Percentiles rank a stretch among this genome's conserved stretches.
phyloP scores from a whole-genome alignment of 1,140 invertebrate species.

The Drosophila novamexicana region DNA sequence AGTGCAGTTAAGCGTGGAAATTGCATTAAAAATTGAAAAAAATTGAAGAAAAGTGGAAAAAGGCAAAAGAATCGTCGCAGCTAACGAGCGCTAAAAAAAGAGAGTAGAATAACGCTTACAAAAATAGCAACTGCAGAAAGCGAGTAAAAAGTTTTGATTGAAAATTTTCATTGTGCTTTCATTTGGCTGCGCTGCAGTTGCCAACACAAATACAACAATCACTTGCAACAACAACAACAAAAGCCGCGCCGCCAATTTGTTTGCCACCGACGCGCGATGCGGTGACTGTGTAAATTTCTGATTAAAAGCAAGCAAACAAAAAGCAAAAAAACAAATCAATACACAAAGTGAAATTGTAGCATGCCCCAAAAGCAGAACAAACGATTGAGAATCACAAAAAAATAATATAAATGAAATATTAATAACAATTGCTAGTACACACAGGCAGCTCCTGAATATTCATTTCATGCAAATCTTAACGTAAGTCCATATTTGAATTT shows the following conservation, averaged over 20 bases:
- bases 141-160: constrained; percentile 76
- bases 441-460: constrained; percentile 5
- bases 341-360: constrained; percentile 29
- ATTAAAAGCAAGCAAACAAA: constrained; percentile 55
- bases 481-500: neutral
- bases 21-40: constrained; percentile 79
- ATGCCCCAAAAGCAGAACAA: constrained; percentile 14
- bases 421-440: constrained; percentile 14
- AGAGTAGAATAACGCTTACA: neutral
- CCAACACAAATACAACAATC: constrained; percentile 20
- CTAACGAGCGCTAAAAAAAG: constrained; percentile 79
- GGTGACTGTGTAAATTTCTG: constrained; percentile 77
- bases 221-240: constrained; percentile 13
- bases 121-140: constrained; percentile 33
- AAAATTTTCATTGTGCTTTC: constrained; percentile 79
- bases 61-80: constrained; percentile 45
- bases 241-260: constrained; percentile 26
- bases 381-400: constrained; percentile 13
- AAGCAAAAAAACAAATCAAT: constrained; percentile 8
- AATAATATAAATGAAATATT: constrained; percentile 9
- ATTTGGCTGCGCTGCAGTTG: constrained; percentile 44
- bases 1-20: constrained; percentile 80
- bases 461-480: constrained; percentile 26
- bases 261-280: constrained; percentile 31
- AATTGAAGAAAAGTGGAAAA: constrained; percentile 41